Evolutionary conservation across 2,888 invertebrate species (phyloP), one percentile per base, ranked within the genome.

Genomic region (Byasa hedistus): DNA sequence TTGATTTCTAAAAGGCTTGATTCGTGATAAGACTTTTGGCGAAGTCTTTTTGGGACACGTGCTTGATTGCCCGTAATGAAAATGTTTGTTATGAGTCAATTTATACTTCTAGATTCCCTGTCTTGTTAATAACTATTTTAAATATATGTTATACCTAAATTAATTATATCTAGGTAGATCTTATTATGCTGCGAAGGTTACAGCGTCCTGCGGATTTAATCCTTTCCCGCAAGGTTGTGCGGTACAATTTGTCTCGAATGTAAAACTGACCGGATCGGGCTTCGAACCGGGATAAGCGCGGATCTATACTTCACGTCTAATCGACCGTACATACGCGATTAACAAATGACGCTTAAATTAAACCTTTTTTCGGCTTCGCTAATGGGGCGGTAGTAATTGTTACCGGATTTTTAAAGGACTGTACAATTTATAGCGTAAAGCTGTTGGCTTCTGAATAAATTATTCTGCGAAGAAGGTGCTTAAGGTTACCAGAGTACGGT

Each of bases 351-450:
- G 88, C 87, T 88, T 85, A 87, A 87, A 88, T 80, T 85, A 78
- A 85, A 86, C 91, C 91, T 91, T 91, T 91, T 91, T 91, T 90
- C 87, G 90, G 91, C 79, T 71, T 76, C 82, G 74, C 86, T 91
- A 91, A 91, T 91, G 91, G 83, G 64, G 75, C 88, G 78, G 73
- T 81, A 79, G 78, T 88, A 89, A 91, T 90, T 85, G 87, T 57
- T 61, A 83, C 78, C 79, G 74, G 79, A 87, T 89, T 86, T 90
- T 89, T 89, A 86, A 79, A 71, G 75, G 71, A 68, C 66, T 54
- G 69, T 66, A 71, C 72, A 72, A 77, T 89, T 89, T 89, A 81
- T 79, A 75, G 83, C 84, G 78, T 75, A 72, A 79, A 78, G 75
- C 77, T 65, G 75, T 75, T 75, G 74, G 78, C 75, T 82, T 80